Evolutionary conservation across 2,113 vertebrate species (phyloP).

Genomic region (Phodopus roborovskii): DNA sequence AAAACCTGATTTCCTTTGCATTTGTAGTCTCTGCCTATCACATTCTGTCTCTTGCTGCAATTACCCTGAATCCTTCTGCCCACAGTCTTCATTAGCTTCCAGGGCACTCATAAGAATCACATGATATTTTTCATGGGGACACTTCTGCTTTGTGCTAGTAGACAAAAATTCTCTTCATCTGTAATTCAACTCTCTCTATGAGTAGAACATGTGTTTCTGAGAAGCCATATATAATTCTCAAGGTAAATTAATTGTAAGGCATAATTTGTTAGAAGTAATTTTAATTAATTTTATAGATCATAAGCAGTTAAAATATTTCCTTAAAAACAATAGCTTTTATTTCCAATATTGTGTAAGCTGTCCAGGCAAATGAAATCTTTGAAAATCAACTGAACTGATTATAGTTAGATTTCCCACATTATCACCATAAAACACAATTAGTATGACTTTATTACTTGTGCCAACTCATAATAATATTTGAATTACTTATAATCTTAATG

Average conservation of each 20-base stretch:
- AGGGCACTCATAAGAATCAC: not conserved
- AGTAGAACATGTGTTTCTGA: not conserved
- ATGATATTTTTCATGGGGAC: not conserved
- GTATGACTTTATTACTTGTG: not conserved
- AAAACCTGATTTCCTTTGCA: not conserved
- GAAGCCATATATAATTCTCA: slow-evolving; percentile 7
- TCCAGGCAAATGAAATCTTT: not conserved
- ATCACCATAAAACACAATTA: slow-evolving; percentile 23
- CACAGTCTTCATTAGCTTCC: not conserved
- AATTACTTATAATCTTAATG: not conserved
- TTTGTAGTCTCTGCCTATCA: not conserved
- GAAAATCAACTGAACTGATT: slow-evolving; percentile 21
- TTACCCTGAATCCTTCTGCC: not conserved
- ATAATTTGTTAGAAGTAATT: slow-evolving; percentile 21
- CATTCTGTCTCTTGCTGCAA: not conserved
- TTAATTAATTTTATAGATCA: too few species aligned
- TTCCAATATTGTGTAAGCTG: not conserved
- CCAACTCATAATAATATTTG: slow-evolving; percentile 10
- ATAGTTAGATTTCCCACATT: not conserved
- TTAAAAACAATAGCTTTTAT: slow-evolving; percentile 21
- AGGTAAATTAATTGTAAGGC: not conserved
- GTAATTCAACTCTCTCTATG: not conserved
- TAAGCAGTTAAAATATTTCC: not conserved
- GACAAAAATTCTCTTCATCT: not conserved
- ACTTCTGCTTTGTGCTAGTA: slow-evolving; percentile 10